Conservation (phyloP, 2,888 invertebrate species). For the Keiferia lycopersicella region DNA sequence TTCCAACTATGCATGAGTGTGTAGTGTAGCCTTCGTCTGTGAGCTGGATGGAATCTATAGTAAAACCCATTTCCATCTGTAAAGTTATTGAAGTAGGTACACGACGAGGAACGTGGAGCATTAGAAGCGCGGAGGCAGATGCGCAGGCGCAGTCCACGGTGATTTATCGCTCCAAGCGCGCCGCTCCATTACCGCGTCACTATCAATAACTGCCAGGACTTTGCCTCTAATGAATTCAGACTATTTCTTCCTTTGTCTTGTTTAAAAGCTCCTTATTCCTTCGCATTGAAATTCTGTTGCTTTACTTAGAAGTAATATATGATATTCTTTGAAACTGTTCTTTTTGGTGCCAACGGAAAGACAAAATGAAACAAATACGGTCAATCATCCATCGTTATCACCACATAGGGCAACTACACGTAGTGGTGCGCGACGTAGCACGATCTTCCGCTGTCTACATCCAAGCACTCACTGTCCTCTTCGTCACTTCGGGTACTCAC, state of each 20-base stretch:
- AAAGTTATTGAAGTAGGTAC: background rate
- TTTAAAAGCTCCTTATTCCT: conserved; percentile 1
- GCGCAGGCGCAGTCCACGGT: conserved; percentile 36
- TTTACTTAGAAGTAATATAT: too few species aligned
- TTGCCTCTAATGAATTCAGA: conserved; percentile 56
- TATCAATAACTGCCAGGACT: conserved; percentile 60
- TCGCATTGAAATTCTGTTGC: background rate
- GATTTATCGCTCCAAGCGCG: conserved; percentile 63
- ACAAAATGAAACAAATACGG: too few species aligned
- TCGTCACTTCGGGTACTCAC: too few species aligned
- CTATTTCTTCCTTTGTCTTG: conserved; percentile 44
- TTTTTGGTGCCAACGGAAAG: too few species aligned
- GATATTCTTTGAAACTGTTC: too few species aligned
- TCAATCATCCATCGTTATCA: background rate
- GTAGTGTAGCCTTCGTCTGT: background rate
- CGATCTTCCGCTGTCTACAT: too few species aligned
- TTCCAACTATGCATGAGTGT: background rate
- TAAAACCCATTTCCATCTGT: conserved; percentile 7
- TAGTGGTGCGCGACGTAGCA: too few species aligned
- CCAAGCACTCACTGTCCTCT: too few species aligned
- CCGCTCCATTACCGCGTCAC: conserved; percentile 66
- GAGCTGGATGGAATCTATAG: background rate
- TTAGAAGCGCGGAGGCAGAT: conserved; percentile 26
- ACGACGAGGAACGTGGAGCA: background rate
- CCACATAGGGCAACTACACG: too few species aligned